phyloP scores from a whole-genome alignment of 1,140 invertebrate species.

The Bombus balteatus region DNA sequence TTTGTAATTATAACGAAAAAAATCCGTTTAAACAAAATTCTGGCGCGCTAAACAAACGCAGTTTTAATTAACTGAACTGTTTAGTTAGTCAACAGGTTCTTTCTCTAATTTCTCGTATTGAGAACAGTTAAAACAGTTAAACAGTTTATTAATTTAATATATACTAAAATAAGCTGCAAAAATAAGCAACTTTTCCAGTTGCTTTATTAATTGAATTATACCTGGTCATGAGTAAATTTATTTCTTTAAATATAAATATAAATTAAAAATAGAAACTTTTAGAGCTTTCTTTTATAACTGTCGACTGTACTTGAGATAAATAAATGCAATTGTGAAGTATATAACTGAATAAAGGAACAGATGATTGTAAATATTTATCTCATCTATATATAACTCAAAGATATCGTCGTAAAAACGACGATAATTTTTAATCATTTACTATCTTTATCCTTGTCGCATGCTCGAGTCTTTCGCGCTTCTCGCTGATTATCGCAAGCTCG shows the following conservation, averaged over 20 bases:
- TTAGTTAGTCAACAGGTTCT: not conserved
- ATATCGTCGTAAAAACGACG: too few relatives aligned
- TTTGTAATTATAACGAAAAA: not conserved
- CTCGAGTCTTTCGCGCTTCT: too few relatives aligned
- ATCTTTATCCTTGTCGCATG: too few relatives aligned
- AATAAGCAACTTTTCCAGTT: not conserved
- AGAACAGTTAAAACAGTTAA: too few relatives aligned
- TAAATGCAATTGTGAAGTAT: not conserved
- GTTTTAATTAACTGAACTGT: not conserved
- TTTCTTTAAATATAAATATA: not conserved
- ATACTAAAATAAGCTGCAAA: not conserved
- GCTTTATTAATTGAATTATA: not conserved
- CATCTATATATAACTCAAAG: too few relatives aligned
- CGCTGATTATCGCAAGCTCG: too few relatives aligned
- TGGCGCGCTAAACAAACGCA: not conserved
- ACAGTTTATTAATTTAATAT: not conserved
- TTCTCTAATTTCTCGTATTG: not conserved
- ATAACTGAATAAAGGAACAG: not conserved
- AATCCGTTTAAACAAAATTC: not conserved
- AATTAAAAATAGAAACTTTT: not conserved
- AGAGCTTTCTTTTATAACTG: too few relatives aligned
- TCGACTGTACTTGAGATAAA: not conserved
- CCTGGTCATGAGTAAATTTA: too few relatives aligned
- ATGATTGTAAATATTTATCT: not conserved
- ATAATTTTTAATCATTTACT: too few relatives aligned